Percentiles rank a stretch among this genome's conserved stretches.
phyloP scores from a whole-genome alignment of 2,797 vertebrate species.

The Clarias laeviceps region DNA sequence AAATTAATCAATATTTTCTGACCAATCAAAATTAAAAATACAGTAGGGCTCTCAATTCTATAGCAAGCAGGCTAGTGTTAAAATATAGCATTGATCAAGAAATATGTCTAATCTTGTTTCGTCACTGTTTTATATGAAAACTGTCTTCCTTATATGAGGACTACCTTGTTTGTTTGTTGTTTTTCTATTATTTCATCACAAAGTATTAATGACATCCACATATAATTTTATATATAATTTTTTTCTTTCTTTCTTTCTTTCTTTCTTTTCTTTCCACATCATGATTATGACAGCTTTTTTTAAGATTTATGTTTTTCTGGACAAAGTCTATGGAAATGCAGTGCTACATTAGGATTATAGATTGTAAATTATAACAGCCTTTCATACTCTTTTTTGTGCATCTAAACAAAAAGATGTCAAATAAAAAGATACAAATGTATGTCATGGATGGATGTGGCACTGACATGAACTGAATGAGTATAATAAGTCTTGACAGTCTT shows the following conservation, averaged over 20 bases:
- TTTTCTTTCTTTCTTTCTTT: neutral
- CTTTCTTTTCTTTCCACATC: neutral
- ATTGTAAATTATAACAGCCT: conserved; percentile 16
- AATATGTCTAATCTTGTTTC: neutral
- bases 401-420: conserved; percentile 64
- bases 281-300: conserved; percentile 1
- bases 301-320: conserved; percentile 9
- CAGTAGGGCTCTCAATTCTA: neutral
- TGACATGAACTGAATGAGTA: conserved; percentile 71
- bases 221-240: neutral
- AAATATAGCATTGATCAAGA: neutral
- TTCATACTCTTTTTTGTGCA: conserved; percentile 28
- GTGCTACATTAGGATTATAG: conserved; percentile 23
- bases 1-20: neutral
- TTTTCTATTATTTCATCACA: conserved; percentile 6
- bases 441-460: conserved; percentile 70
- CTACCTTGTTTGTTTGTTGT: neutral
- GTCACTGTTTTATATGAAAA: neutral
- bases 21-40: neutral
- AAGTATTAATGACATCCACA: neutral
- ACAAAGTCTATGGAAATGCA: neutral
- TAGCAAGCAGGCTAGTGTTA: neutral
- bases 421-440: conserved; percentile 65
- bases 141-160: too few relatives aligned
- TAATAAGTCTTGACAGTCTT: conserved; percentile 72